Base-by-base conservation (phyloP, 2,797 vertebrate genomes). In the Anguilla megastoma region DNA sequence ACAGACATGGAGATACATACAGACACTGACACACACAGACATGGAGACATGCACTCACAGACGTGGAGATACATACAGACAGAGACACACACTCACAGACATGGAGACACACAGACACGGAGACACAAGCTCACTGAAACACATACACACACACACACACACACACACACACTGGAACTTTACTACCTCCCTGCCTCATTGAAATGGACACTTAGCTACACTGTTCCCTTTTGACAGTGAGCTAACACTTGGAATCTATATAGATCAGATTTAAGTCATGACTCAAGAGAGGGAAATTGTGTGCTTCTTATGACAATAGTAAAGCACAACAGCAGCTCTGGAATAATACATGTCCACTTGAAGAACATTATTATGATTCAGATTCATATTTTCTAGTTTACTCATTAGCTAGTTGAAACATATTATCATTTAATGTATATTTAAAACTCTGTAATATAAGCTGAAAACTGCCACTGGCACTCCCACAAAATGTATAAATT, bases 141-240 rank as follows among this genome's bases (percentile, higher is more conserved):
- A 56, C 54, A 56, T 14, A 14, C 52, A 56, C 54, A 56, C 54
- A 21, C 60, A 66, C 60, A 76, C 71, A 33, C 71, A 76, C 71
- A 76, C 41, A 80, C 79, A 82, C 45, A 10, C 41, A 48, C 9
- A 6, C 52, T 85, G 60, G 52, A 84, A 14, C 24, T 9, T 45
- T 21, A 24, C 7, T 82, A 30, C 41, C 45, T 21, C 41, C 41
- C 41, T 41, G 76, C 16, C 41, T 45, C 36, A 82, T 82, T 27
- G 48, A 69, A 56, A 33, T 56, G 1, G 66, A 69, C 52, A 16
- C 52, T 4, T 30, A 58, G 33, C 8, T 45, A 45, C 52, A 63
- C 10, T 33, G 45, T 86, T 41, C 48, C 50, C 86, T 52, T 54
- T 88, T 87, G 85, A 41, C 88, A 86, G n/a, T 71, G 8, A 9